Conservation (phyloP, 2,888 invertebrate species). For the Acleris cristana region DNA sequence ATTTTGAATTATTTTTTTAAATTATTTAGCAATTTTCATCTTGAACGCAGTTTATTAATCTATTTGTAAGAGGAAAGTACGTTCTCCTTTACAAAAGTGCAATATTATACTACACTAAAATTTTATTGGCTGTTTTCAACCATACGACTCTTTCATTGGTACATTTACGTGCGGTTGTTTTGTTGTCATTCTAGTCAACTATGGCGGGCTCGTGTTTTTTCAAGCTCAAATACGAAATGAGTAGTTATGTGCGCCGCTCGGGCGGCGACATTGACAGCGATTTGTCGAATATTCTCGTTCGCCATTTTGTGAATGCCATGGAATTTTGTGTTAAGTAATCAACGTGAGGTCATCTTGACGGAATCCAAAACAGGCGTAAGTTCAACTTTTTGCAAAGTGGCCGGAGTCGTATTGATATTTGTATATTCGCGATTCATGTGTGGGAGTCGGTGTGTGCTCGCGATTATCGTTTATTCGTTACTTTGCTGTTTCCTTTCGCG, state of each 20-base stretch:
- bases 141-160: conserved; percentile 40
- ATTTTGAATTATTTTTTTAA: no score
- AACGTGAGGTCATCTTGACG: conserved; percentile 50
- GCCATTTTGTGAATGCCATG: conserved; percentile 80
- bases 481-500: conserved; percentile 61
- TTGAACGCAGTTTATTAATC: conserved; percentile 35
- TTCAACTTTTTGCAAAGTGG: conserved; percentile 56
- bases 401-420: conserved; percentile 50
- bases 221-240: conserved; percentile 80
- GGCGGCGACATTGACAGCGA: conserved; percentile 80
- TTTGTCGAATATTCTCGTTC: conserved; percentile 77
- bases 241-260: conserved; percentile 77
- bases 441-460: conserved; percentile 40
- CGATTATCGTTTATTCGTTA: conserved; percentile 50
- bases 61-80: conserved; percentile 7
- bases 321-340: conserved; percentile 76
- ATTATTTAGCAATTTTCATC: neutral
- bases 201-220: conserved; percentile 83
- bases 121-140: conserved; percentile 41
- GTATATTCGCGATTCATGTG: conserved; percentile 39
- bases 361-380: conserved; percentile 63
- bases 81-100: conserved; percentile 43
- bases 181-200: conserved; percentile 46
- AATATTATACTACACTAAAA: neutral
- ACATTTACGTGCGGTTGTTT: conserved; percentile 10